Base-by-base conservation (phyloP, 2,797 vertebrate genomes). In the Champsocephalus esox region DNA sequence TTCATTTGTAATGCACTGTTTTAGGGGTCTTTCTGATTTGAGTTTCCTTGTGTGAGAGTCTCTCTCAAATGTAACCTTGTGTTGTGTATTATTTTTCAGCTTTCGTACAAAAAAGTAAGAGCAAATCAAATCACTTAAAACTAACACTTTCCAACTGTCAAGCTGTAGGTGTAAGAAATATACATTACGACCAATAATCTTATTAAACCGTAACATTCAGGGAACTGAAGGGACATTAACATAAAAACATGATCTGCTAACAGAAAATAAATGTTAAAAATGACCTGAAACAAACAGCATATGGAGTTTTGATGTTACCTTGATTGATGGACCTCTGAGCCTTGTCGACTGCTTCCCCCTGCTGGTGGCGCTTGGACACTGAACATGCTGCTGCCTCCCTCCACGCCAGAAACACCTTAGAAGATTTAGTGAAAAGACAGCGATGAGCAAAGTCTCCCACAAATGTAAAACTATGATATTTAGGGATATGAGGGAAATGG, bases 391-490 rank as follows among this genome's bases (percentile, higher is more conserved):
- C 86, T 9, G 66, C 34, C 16, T 88, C 82, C 83, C 79, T 94
- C 98, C 98, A 99, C 48, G 77, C 91, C 11, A 87, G 58, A 77
- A 97, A 83, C 70, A 90, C 87, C 95, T 96, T 61, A 1, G 50
- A 14, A 71, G 13, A 60, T 73, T 76, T 7, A 75, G 4, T 21
- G 32, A 32, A 64, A 52, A 68, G 2, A 50, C 64, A 62, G 14
- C 9, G 38, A 17, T 72, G 2, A 66, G 3, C 3, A 69, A 77
- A 70, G 1, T 1, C 2, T 41, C 32, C 1, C 3, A 2, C 8
- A 56, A 50, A 52, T 4, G 1, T 38, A 4, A 1, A 43, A 41
- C 3, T 7, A 12, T 19, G 1, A 17, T 7, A 8, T 12, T 55
- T 34, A 68, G 63, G 8, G 54, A 54, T 3, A 17, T 24, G 5